A percentile compares a stretch with the other conserved stretches of the same genome.
phyloP scores from a whole-genome alignment of 30 jellyfish, hydroid and myxozoan genomes.

The Aurelia aurita complex sp. Pacific region DNA sequence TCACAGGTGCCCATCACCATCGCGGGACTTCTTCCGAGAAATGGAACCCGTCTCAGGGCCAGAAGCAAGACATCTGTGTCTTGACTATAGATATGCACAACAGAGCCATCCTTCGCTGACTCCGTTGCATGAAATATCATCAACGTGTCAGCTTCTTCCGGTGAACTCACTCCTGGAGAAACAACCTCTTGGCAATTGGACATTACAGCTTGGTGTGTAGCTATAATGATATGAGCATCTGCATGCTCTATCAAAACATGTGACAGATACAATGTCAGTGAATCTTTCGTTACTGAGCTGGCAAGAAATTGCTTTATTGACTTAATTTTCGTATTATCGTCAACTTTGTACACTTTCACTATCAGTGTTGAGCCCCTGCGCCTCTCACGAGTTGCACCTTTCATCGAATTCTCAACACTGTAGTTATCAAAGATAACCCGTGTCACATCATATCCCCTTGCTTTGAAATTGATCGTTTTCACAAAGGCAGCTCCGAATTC shows the following conservation, averaged over 20 bases:
- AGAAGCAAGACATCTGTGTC: constrained; percentile 10
- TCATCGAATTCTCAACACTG: constrained; percentile 28
- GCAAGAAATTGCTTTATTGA: constrained; percentile 20
- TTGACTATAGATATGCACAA: too few relatives aligned
- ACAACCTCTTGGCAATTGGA: constrained; percentile 19
- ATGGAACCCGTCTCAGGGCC: constrained; percentile 30
- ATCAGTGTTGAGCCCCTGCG: constrained; percentile 16
- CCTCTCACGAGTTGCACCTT: constrained; percentile 29
- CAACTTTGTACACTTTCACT: constrained; percentile 5
- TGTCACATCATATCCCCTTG: constrained; percentile 17
- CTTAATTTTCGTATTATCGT: constrained; percentile 11
- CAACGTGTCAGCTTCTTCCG: constrained; percentile 26
- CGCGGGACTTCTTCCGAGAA: constrained; percentile 16
- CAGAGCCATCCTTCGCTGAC: constrained; percentile 3
- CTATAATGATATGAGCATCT: too few relatives aligned
- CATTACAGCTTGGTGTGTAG: background rate
- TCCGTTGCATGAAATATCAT: constrained; percentile 27
- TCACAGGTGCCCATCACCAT: constrained; percentile 36
- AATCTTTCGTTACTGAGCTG: constrained; percentile 30
- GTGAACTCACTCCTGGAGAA: constrained; percentile 27
- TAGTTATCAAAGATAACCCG: constrained; percentile 33
- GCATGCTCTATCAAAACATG: too few relatives aligned
- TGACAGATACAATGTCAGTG: background rate
- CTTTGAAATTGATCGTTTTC: constrained; percentile 2
- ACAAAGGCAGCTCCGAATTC: too few relatives aligned